Percentiles rank a stretch among this genome's conserved stretches.
These are phyloP conservation scores for Clinocottus analis DNA, from an alignment of 2,113 vertebrate genomes.

Conservation along the genomic window DNA sequence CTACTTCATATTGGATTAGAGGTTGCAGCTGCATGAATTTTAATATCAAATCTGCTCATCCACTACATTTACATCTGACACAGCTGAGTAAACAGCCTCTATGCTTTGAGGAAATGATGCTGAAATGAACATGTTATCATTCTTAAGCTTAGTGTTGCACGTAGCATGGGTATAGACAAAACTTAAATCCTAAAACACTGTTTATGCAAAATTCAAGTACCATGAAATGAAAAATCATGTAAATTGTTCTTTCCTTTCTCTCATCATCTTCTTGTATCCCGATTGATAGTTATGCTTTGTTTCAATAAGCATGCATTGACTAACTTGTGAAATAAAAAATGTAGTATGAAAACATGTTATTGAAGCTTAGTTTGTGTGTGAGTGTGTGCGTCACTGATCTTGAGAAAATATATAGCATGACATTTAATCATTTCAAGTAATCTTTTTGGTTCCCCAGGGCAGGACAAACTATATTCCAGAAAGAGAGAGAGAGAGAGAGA, in stretches of 20 bases:
- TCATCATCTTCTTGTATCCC: not conserved
- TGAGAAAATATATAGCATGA: not conserved
- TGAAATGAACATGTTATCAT: not conserved
- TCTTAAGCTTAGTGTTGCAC: not conserved
- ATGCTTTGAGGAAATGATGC: not conserved
- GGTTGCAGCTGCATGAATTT: not conserved
- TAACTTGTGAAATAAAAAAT: not conserved
- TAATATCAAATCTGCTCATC: not conserved
- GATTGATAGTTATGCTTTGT: constrained; percentile 1
- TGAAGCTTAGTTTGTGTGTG: not conserved
- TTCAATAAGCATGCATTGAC: not conserved
- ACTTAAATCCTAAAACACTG: not conserved
- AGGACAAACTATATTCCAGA: too few relatives aligned
- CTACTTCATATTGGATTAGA: not conserved
- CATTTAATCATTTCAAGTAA: not conserved
- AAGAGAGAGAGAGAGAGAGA: not conserved
- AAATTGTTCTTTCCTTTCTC: not conserved
- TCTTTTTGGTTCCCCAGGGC: not conserved
- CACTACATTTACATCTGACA: not conserved
- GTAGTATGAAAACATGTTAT: not conserved
- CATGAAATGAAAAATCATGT: not conserved
- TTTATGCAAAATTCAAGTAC: not conserved
- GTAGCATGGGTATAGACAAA: not conserved
- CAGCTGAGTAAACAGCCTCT: constrained; percentile 3
- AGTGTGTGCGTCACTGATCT: not conserved